phyloP scores from a whole-genome alignment of 2,797 vertebrate species.

The Amphiprion clarkii region DNA sequence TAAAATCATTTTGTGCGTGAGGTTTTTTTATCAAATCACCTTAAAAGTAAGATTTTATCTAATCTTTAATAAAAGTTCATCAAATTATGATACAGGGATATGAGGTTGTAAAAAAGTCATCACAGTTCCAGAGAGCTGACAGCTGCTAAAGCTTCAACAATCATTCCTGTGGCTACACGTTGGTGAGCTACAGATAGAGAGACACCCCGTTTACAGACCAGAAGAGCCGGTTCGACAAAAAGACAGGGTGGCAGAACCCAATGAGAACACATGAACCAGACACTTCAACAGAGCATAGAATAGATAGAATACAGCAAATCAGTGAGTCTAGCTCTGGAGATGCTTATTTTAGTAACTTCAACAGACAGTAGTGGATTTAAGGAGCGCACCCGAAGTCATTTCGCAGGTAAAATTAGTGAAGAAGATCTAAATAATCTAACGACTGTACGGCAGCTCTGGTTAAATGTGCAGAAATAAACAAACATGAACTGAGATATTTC shows the following conservation, averaged over 20 bases:
- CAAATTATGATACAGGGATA: no score
- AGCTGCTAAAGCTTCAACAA: no score
- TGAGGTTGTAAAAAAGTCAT: no score
- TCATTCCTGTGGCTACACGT: no score
- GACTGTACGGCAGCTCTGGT: accelerated
- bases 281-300: neutral
- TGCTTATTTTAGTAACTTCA: neutral
- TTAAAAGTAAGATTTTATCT: no score
- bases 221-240: slow-evolving; percentile 3
- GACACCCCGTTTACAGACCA: neutral
- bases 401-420: neutral
- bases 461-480: accelerated
- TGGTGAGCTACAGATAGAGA: no score
- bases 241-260: neutral
- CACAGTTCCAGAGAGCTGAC: no score
- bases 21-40: no score
- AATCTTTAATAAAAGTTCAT: no score
- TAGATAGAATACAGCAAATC: neutral
- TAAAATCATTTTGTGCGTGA: no score
- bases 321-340: neutral
- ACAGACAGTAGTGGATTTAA: neutral
- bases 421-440: neutral
- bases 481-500: neutral
- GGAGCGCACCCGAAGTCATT: neutral
- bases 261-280: neutral